A percentile compares a stretch with the other conserved stretches of the same genome.
These are phyloP conservation scores for Uromys caudimaculatus DNA, from an alignment of 2,797 vertebrate species.

Conservation along the genomic window DNA sequence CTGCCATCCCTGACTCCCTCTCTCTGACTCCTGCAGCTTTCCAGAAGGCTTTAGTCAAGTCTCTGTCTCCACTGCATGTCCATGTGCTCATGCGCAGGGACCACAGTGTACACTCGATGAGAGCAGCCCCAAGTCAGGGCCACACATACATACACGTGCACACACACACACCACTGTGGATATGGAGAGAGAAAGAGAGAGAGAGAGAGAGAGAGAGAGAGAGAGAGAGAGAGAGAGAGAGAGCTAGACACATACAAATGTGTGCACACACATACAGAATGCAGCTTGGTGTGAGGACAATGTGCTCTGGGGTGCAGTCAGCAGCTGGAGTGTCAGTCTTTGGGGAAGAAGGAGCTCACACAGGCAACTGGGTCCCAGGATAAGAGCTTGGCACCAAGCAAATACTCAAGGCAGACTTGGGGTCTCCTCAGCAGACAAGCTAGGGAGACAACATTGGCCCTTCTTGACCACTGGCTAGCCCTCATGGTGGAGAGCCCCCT, in stretches of 20 bases:
- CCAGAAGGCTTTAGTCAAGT: not conserved
- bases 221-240: not conserved
- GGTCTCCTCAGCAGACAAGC: constrained; percentile 16
- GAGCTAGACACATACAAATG: not conserved
- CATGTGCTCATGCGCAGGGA: not conserved
- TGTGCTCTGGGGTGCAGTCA: accelerated
- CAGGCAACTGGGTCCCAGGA: not conserved
- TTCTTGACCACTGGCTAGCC: not conserved
- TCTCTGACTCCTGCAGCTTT: not conserved
- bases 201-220: not conserved
- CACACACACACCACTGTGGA: too few relatives aligned
- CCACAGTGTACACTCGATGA: not conserved
- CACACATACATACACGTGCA: not conserved
- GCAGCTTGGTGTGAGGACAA: not conserved
- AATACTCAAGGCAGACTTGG: not conserved
- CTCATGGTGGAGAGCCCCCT: not conserved
- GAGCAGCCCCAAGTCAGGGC: not conserved
- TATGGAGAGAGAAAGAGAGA: not conserved
- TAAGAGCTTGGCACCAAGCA: not conserved
- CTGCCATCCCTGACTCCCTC: not conserved
- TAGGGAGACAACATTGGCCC: not conserved
- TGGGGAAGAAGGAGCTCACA: too few relatives aligned
- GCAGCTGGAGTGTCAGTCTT: not conserved
- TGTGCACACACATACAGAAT: not conserved
- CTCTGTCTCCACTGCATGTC: not conserved